Base-by-base conservation (phyloP, 2,888 invertebrate genomes). In the Agonopterix heracliana region DNA sequence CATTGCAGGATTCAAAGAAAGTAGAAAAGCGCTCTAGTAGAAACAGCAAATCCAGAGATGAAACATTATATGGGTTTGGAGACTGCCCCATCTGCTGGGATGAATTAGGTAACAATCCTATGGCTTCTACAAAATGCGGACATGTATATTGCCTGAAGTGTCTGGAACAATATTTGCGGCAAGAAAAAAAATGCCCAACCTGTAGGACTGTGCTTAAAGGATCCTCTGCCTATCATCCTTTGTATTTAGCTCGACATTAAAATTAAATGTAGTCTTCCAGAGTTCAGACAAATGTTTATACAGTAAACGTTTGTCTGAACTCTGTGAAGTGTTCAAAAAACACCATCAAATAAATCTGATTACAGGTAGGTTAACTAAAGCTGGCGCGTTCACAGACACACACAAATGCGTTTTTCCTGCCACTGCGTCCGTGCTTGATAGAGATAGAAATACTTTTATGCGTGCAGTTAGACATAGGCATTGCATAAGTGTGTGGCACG, bases 101-200 rank as follows among this genome's bases (percentile, higher is more conserved):
- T 13, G 61, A 63, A 44, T 50, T 82, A 14, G 78, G 80, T 9
- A 67, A 56, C 52, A 71, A 71, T 41, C 71, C 73, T 36, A 55
- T 81, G 53, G 76, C 72, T 46, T 78, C 83, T 42, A 84, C 82
- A 8, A 78, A 68, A 57, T 84, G 83, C 67, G 83, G 83, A 3
- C 82, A 84, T 63, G 75, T 83, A 0, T 84, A 64, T 54, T 84
- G 82, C 51, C 47, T 67, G 9, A 53, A 53, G 43, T 84, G 83
- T 52, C 51, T 83, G 36, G 52, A 74, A 55, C 49, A 52, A 34
- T 61, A 68, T 46, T 48, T 81, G 3, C 53, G 57, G 52, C 2
- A 52, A 34, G 63, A 70, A 38, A 74, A 71, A 41, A 69, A 54
- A 50, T 84, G 82, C 45, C 83, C 83, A 8, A 78, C 73, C 14